Base-by-base conservation (phyloP, 2,888 invertebrate genomes). In the Drosophila stalkeri region DNA sequence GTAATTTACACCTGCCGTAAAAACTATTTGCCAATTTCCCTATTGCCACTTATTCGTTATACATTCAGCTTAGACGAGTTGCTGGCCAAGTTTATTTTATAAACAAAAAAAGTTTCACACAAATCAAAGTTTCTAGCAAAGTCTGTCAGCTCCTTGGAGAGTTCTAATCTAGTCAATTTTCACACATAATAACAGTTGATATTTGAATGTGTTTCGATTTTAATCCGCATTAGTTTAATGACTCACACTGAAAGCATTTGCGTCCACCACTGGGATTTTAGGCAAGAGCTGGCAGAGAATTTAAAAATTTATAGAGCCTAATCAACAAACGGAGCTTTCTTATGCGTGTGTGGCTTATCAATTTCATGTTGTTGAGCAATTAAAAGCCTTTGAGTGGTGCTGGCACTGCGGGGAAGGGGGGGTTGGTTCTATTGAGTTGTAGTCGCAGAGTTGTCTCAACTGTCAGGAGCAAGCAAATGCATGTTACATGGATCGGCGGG, bases 401-500 rank as follows among this genome's bases (percentile, higher is more conserved):
- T 52, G 31, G 52, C 20, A 12, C 0, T 3, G 27, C n/a, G 35
- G 27, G 31, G 33, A 33, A 1, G 5, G 31, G 16, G 56, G 55
- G 51, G 37, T n/a, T n/a, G 56, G 27, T 7, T 54, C 70, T 62
- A 88, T 86, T 73, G 73, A 79, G 68, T 63, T 76, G 82, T 77
- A 72, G 62, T 65, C 65, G 54, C 57, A 27, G 27, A 27, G 27
- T 27, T 68, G 82, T 67, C 88, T 74, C 68, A 75, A 61, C 81
- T 88, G 88, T 88, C 85, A 83, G 52, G 43, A 47, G 60, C 85
- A 85, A 67, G 49, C 68, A 61, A 63, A 64, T 43, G 54, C 43
- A 51, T 56, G 39, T 20, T 16, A 33, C 37, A 41, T 11, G 46
- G 16, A 2, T 16, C 14, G 14, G 23, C 14, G 14, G 23, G 7